These are phyloP conservation scores for Psococerastis gibbosa DNA, from an alignment of 2,888 invertebrate species.

Conservation along the genomic window DNA sequence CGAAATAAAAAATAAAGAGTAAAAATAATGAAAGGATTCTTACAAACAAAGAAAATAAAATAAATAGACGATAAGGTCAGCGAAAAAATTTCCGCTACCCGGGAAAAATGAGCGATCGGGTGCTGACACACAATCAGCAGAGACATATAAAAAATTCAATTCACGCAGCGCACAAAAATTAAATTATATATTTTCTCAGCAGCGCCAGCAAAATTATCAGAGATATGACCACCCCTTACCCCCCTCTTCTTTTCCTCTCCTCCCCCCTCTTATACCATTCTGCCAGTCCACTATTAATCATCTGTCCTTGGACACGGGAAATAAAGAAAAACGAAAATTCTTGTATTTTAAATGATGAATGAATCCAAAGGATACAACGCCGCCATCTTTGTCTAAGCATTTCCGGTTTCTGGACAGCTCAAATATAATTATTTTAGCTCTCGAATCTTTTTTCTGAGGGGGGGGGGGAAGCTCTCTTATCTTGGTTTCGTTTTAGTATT, in stretches of 20 bases:
- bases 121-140: not conserved
- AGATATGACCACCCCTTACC: not conserved
- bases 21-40: too few relatives aligned
- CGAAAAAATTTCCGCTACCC: too few relatives aligned
- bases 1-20: too few relatives aligned
- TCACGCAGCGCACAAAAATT: slow-evolving; percentile 5
- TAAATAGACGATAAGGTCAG: slow-evolving; percentile 1
- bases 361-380: not conserved
- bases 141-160: slow-evolving; percentile 5
- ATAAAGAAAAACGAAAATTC: not conserved
- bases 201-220: not conserved
- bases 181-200: slow-evolving; percentile 3
- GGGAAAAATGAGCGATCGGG: not conserved
- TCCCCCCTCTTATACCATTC: not conserved
- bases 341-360: not conserved
- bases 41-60: too few relatives aligned
- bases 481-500: too few relatives aligned
- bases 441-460: too few relatives aligned
- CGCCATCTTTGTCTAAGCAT: not conserved
- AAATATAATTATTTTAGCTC: too few relatives aligned
- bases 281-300: not conserved
- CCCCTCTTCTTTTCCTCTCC: not conserved
- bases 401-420: too few relatives aligned
- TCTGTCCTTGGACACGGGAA: not conserved
- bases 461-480: too few relatives aligned